A percentile compares a stretch with the other conserved stretches of the same genome.
Conservation (phyloP, 2,888 invertebrate genomes). For the Cacoxenus indagator region DNA sequence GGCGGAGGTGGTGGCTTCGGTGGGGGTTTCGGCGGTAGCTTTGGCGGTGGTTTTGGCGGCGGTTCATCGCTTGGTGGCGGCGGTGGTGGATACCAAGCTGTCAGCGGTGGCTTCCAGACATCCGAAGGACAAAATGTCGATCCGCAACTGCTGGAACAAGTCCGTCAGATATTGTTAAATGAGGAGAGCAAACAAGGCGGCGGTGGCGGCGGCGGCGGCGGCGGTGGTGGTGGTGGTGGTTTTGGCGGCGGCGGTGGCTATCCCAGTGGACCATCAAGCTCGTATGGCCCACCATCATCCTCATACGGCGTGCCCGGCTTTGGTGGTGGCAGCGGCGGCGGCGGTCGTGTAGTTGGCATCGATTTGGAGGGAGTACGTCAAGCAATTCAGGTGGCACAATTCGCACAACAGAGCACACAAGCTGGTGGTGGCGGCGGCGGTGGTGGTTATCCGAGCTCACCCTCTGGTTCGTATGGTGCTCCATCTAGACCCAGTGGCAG, state of each 20-base stretch:
- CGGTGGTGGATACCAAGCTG: constrained; percentile 82
- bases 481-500: constrained; percentile 78
- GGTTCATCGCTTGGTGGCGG: constrained; percentile 73
- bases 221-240: constrained; percentile 68
- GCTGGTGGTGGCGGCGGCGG: constrained; percentile 71
- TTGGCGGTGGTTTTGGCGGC: constrained; percentile 68
- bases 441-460: constrained; percentile 72
- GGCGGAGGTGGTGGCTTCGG: constrained; percentile 67
- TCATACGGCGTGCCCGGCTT: constrained; percentile 76
- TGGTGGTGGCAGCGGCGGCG: constrained; percentile 50
- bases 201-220: constrained; percentile 72
- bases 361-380: constrained; percentile 88
- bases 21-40: constrained; percentile 73
- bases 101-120: constrained; percentile 84
- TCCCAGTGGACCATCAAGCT: constrained; percentile 72
- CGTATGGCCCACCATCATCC: constrained; percentile 75
- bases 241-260: constrained; percentile 71
- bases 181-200: constrained; percentile 80
- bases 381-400: constrained; percentile 90
- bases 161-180: constrained; percentile 86
- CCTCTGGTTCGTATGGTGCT: constrained; percentile 74
- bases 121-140: constrained; percentile 88
- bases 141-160: constrained; percentile 83
- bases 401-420: constrained; percentile 78
- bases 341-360: constrained; percentile 80